Percentiles rank a stretch among this genome's conserved stretches.
Evolutionary conservation across 1,140 invertebrate genomes (phyloP).

Genomic region (Branchinecta lynchi): DNA sequence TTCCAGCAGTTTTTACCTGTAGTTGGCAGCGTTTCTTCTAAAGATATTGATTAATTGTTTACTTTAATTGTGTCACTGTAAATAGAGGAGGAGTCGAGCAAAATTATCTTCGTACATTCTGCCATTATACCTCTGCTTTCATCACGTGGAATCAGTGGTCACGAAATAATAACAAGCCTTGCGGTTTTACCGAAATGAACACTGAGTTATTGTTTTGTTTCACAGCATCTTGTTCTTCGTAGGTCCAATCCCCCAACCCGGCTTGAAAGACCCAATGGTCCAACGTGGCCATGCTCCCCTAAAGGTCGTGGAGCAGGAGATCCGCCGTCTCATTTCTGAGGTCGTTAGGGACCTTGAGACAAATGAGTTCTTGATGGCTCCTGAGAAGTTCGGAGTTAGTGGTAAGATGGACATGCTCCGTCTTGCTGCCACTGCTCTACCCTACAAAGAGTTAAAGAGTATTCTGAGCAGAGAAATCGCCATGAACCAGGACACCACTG

Average conservation of each 20-base stretch:
- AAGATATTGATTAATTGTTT: too few species aligned
- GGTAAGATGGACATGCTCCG: slow-evolving; percentile 22
- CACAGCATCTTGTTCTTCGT: not conserved
- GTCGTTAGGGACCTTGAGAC: slow-evolving; percentile 19
- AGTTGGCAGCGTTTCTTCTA: too few species aligned
- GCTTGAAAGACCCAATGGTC: not conserved
- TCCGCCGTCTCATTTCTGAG: slow-evolving; percentile 16
- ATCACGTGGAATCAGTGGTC: too few species aligned
- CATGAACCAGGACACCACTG: slow-evolving; percentile 2
- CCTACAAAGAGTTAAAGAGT: slow-evolving; percentile 17
- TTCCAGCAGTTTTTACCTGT: too few species aligned
- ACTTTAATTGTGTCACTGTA: too few species aligned
- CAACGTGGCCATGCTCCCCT: not conserved
- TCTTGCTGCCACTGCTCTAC: slow-evolving; percentile 22
- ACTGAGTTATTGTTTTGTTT: not conserved
- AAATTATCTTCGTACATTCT: too few species aligned
- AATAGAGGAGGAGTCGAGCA: too few species aligned
- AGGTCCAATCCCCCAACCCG: slow-evolving; percentile 1
- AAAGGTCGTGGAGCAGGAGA: slow-evolving; percentile 12
- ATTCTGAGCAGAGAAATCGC: slow-evolving; percentile 12
- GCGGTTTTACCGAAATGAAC: too few species aligned
- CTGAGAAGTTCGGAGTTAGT: slow-evolving; percentile 12
- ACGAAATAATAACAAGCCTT: too few species aligned
- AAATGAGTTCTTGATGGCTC: slow-evolving; percentile 15
- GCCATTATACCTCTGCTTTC: too few species aligned